These are phyloP conservation scores for Tragelaphus imberbis DNA, from an alignment of 2,113 vertebrate species.

Conservation along the genomic window DNA sequence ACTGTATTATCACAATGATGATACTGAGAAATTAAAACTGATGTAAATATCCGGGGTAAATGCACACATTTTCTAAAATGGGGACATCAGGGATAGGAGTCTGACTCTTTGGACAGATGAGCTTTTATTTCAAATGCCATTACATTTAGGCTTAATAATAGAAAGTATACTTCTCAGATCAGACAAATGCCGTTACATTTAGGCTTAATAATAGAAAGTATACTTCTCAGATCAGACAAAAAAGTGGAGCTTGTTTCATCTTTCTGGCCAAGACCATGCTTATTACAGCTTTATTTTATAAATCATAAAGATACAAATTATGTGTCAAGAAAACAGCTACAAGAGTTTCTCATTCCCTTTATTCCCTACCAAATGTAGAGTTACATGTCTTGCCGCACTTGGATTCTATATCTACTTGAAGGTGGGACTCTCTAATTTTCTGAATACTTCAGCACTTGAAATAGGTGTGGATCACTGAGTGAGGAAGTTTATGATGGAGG, in stretches of 20 bases:
- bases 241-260: background rate
- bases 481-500: too few relatives aligned
- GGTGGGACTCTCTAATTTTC: background rate
- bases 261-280: background rate
- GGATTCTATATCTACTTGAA: background rate
- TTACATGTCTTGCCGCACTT: background rate
- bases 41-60: background rate
- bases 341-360: background rate
- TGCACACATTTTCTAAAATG: background rate
- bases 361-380: background rate
- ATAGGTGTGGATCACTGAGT: background rate
- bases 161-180: background rate
- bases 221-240: background rate
- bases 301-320: background rate
- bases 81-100: background rate
- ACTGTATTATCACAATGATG: background rate
- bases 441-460: background rate
- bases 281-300: background rate
- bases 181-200: background rate
- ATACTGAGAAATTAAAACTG: background rate
- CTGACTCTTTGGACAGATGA: background rate
- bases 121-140: constrained; percentile 11
- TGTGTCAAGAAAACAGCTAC: background rate
- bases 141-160: background rate
- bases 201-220: background rate